These are phyloP conservation scores for Anoura caudifer DNA, from an alignment of 2,113 vertebrate species.

Conservation along the genomic window DNA sequence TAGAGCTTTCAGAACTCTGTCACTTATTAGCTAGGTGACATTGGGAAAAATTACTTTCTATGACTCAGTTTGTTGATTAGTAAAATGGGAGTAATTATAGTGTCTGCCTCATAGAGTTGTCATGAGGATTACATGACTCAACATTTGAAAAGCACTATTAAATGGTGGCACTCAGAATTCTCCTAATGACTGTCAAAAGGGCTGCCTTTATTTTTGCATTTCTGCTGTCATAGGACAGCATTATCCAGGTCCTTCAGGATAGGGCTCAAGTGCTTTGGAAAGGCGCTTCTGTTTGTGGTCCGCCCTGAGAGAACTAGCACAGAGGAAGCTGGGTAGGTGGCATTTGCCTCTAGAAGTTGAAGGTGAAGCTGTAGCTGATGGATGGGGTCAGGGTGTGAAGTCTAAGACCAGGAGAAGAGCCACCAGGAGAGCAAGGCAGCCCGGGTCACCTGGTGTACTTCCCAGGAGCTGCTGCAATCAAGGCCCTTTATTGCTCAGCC, in stretches of 20 bases:
- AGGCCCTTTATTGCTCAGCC: background rate
- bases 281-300: background rate
- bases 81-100: background rate
- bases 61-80: conserved; percentile 26
- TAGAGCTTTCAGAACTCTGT: background rate
- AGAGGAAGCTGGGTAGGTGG: background rate
- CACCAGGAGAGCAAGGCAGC: background rate
- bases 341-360: background rate
- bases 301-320: background rate
- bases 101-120: background rate
- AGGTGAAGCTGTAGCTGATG: background rate
- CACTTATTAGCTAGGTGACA: background rate
- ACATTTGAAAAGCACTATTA: background rate
- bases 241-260: background rate
- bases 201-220: background rate
- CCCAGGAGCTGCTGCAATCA: background rate
- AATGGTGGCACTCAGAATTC: background rate
- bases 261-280: background rate
- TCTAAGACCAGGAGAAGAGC: background rate
- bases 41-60: background rate
- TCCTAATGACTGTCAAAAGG: background rate
- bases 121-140: background rate
- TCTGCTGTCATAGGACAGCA: background rate
- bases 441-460: background rate
- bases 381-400: background rate